Evolutionary conservation across 92 coral and sea anemone species (phyloP), one percentile per base, ranked within the genome.

Genomic region (Hydrozoanthus gracilis): DNA sequence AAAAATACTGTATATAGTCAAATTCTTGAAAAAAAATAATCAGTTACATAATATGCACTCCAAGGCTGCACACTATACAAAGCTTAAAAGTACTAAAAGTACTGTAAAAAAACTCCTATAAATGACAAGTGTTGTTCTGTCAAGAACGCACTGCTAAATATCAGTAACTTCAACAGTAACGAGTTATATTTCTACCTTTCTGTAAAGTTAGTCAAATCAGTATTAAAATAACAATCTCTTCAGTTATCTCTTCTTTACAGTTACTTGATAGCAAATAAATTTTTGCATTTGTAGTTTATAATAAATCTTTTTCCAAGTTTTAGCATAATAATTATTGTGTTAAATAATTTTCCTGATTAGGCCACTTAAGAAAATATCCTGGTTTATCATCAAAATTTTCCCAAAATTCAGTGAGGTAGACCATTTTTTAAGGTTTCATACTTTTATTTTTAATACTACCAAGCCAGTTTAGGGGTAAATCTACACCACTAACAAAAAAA

Each of bases 181-280:
- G n/a, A 71, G 76, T 71, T 71, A 8, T 71, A 47, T 71, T 71
- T 71, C 51, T 71, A 47, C 48, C 76, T 71, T 71, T 71, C 76
- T 61, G 16, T 61, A 61, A 61, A 61, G 67, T 61, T 61, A 61
- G 67, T 10, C 67, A 61, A 61, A 61, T 9, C 67, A 61, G 67
- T 61, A 61, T 61, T 12, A 2, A 61, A 61, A 9, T 61, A 61
- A 61, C 67, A 61, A 61, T 61, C 16, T 3, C 14, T 61, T 61
- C 14, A 61, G 67, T 61, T 14, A 12, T 61, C 67, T 61, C 67
- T 61, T 7, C 67, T 61, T 9, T 61, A 61, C 16, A 61, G 67
- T 61, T 61, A 61, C 16, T 61, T 61, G 67, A 61, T 14, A 61
- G 67, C 67, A 61, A 61, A 14, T 61, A 7, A 61, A 61, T 61